phyloP scores from a whole-genome alignment of 2,888 invertebrate genomes.

The Athripsodes cinereus region DNA sequence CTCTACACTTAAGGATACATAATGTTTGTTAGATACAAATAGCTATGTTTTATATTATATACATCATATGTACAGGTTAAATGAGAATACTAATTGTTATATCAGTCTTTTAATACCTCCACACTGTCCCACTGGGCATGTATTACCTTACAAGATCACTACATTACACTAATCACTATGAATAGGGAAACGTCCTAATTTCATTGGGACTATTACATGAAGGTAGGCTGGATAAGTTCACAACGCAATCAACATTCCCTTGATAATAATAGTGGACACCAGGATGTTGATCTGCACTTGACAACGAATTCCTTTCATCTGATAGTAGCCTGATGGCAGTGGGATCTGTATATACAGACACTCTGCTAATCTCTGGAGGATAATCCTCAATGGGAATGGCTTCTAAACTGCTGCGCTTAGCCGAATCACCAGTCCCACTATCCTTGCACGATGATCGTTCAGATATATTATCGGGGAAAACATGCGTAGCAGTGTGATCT shows the following conservation, averaged over 20 bases:
- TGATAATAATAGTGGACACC: slow-evolving; percentile 11
- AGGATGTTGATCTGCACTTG: slow-evolving; percentile 4
- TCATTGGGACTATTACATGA: slow-evolving; percentile 4
- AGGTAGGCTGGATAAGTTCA: slow-evolving; percentile 1
- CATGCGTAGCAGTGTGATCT: slow-evolving; percentile 32
- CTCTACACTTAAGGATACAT: too few relatives aligned
- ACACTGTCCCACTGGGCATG: slow-evolving; percentile 12
- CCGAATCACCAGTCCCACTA: slow-evolving; percentile 75
- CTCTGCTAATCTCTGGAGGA: slow-evolving; percentile 5
- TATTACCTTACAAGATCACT: slow-evolving; percentile 4
- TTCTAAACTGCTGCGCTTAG: slow-evolving; percentile 66
- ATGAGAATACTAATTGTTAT: slow-evolving; percentile 12
- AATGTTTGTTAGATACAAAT: background rate
- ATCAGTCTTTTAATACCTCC: slow-evolving; percentile 22
- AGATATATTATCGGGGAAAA: slow-evolving; percentile 62
- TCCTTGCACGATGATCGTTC: slow-evolving; percentile 74
- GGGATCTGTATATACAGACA: slow-evolving; percentile 7
- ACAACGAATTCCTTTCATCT: slow-evolving; percentile 19
- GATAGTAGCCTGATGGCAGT: slow-evolving; percentile 7
- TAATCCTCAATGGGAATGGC: slow-evolving; percentile 39
- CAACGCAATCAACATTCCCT: slow-evolving; percentile 5
- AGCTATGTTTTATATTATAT: background rate
- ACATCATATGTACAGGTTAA: background rate
- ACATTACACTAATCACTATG: slow-evolving; percentile 15
- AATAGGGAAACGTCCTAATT: slow-evolving; percentile 24